Percentiles rank a stretch among this genome's conserved stretches.
Conservation (phyloP, 2,888 invertebrate genomes). For the Girardia tigrina region DNA sequence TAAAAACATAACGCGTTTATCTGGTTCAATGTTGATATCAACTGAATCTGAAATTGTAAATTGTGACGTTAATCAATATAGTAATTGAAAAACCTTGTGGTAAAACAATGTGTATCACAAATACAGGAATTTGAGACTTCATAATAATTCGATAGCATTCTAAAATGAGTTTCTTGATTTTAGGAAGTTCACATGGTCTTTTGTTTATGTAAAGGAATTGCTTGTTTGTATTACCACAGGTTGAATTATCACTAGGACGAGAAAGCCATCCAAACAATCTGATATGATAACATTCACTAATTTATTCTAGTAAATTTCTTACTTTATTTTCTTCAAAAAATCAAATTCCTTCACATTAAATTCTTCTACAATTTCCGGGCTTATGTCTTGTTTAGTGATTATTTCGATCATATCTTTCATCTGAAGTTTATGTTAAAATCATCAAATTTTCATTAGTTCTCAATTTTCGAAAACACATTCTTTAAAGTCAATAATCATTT, state of each 20-base stretch:
- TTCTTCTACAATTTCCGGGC: neutral
- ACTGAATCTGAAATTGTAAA: slow-evolving; percentile 53
- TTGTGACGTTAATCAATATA: too few relatives aligned
- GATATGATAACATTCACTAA: neutral
- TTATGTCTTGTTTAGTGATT: neutral
- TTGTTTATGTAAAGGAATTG: slow-evolving; percentile 86
- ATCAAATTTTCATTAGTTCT: too few relatives aligned
- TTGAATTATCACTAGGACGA: slow-evolving; percentile 47
- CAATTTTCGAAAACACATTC: too few relatives aligned
- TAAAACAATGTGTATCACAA: slow-evolving; percentile 46
- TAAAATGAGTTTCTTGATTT: slow-evolving; percentile 63
- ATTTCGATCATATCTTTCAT: neutral
- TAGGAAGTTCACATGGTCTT: slow-evolving; percentile 77
- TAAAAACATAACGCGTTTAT: slow-evolving; percentile 78
- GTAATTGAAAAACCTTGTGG: neutral
- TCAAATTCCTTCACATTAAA: neutral
- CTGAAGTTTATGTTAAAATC: too few relatives aligned
- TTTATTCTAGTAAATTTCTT: neutral
- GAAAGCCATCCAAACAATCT: slow-evolving; percentile 33
- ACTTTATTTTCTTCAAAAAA: neutral
- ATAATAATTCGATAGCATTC: slow-evolving; percentile 80
- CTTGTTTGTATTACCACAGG: slow-evolving; percentile 70
- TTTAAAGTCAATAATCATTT: too few relatives aligned
- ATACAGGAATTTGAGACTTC: slow-evolving; percentile 74
- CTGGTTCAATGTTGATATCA: slow-evolving; percentile 90